phyloP scores from a whole-genome alignment of 2,113 vertebrate genomes.

The Odontophorus gujanensis region DNA sequence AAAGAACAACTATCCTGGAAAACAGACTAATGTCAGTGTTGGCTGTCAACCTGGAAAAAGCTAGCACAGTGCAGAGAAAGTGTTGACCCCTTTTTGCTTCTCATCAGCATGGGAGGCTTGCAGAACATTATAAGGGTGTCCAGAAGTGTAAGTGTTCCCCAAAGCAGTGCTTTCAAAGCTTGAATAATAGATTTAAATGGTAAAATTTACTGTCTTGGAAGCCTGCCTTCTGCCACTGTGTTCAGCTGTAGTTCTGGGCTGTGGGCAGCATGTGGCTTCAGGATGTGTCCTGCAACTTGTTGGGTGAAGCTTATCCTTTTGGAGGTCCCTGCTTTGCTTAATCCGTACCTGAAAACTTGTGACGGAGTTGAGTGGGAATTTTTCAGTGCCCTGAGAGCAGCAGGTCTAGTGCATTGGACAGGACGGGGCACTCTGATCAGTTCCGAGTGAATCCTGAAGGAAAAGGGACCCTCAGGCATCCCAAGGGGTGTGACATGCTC shows the following conservation, averaged over 20 bases:
- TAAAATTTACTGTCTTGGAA: background rate
- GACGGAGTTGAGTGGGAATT: background rate
- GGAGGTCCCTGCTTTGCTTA: background rate
- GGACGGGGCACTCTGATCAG: fast-evolving
- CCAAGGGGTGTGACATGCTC: background rate
- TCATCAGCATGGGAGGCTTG: background rate
- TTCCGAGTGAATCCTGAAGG: background rate
- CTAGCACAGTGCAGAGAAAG: background rate
- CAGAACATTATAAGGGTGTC: background rate
- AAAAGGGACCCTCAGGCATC: background rate
- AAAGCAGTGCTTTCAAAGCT: background rate
- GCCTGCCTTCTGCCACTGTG: background rate
- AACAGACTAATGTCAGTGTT: background rate
- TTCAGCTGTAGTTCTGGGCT: background rate
- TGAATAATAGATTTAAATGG: background rate
- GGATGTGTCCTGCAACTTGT: background rate
- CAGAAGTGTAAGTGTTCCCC: background rate
- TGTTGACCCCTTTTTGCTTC: background rate
- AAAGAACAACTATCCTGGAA: background rate
- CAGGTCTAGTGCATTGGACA: background rate
- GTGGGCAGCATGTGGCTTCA: background rate
- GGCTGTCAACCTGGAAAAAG: background rate
- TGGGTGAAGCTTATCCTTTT: background rate
- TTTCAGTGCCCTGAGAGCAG: background rate
- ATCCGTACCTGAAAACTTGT: background rate